Evolutionary conservation across 2,113 vertebrate species (phyloP).

Genomic region (Antidorcas marsupialis): DNA sequence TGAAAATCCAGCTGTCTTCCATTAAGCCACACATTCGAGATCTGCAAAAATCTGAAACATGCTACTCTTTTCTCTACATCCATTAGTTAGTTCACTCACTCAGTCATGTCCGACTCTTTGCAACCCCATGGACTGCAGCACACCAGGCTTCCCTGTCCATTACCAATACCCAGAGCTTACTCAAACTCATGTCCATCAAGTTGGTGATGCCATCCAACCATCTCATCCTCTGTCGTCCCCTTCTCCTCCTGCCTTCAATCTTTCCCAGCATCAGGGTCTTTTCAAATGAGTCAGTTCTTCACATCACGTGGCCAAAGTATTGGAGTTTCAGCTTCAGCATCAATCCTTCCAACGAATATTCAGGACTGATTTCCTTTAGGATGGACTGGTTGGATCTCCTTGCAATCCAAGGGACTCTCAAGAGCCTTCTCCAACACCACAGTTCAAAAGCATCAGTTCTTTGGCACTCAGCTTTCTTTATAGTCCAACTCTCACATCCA

Average conservation of each 20-base stretch:
- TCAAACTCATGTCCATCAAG: background rate
- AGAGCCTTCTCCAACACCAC: background rate
- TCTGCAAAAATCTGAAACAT: constrained; percentile 23
- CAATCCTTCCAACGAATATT: background rate
- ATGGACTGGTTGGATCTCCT: background rate
- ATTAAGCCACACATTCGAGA: constrained; percentile 26
- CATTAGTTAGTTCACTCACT: background rate
- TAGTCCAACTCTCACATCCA: background rate
- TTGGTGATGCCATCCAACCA: background rate
- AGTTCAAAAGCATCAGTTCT: background rate
- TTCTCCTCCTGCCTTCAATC: background rate
- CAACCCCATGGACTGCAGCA: background rate
- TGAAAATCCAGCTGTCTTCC: background rate
- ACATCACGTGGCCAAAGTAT: background rate
- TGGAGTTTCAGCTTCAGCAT: background rate
- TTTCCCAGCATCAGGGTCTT: background rate
- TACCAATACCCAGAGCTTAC: background rate
- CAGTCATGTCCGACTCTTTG: background rate
- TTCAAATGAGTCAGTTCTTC: background rate
- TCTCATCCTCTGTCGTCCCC: background rate
- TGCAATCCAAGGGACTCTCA: background rate
- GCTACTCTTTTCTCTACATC: background rate
- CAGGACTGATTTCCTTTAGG: background rate
- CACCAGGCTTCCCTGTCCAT: background rate
- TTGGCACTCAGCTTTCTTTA: background rate